phyloP scores from a whole-genome alignment of 2,113 vertebrate genomes.

The Barbus barbus region DNA sequence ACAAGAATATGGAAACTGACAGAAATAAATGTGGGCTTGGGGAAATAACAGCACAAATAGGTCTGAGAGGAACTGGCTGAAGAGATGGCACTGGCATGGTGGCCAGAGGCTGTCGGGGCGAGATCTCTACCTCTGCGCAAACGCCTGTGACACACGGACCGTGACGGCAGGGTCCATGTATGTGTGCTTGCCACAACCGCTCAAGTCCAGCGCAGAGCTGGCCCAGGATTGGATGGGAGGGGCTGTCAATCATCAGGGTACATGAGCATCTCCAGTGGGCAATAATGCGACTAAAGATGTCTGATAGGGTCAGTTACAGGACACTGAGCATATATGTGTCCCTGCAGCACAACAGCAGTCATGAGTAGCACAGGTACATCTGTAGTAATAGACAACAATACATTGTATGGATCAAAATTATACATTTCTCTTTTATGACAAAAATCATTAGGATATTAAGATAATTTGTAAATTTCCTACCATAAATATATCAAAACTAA shows the following conservation, averaged over 20 bases:
- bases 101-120: slow-evolving; percentile 73
- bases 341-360: background rate
- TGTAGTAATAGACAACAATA: no score
- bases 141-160: slow-evolving; percentile 24
- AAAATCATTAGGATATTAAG: no score
- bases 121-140: slow-evolving; percentile 27
- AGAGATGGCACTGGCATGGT: slow-evolving; percentile 76
- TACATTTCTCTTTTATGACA: no score
- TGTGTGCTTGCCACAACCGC: slow-evolving; percentile 21
- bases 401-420: no score
- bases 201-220: background rate
- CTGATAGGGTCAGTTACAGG: background rate
- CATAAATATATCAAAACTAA: no score
- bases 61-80: slow-evolving; percentile 63
- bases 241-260: slow-evolving; percentile 31
- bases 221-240: background rate
- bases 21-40: slow-evolving; percentile 75
- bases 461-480: no score
- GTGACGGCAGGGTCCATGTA: background rate
- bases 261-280: background rate
- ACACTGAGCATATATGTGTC: background rate
- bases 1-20: slow-evolving; percentile 82
- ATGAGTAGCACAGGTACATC: no score
- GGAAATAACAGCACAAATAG: slow-evolving; percentile 55
- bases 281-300: background rate